These are phyloP conservation scores for Sebastes steindachneri DNA, from an alignment of 2,797 vertebrate genomes.

Conservation along the genomic window DNA sequence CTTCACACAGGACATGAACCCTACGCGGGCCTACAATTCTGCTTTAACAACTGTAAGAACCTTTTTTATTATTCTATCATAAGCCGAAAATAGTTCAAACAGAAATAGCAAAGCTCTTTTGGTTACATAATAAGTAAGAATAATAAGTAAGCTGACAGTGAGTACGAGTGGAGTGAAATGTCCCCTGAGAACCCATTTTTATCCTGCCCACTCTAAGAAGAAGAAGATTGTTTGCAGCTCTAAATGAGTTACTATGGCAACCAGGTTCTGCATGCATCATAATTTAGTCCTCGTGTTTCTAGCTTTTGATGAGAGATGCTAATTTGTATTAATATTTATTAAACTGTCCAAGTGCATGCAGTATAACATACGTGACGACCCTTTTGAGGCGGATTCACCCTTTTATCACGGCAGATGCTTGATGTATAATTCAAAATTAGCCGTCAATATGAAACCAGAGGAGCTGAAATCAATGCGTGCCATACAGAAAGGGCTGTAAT, in stretches of 20 bases:
- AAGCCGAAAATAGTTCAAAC: not conserved
- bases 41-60: not conserved
- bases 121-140: not conserved
- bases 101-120: not conserved
- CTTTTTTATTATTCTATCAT: not conserved
- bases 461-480: not conserved
- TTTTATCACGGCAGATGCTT: not conserved
- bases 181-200: conserved; percentile 1
- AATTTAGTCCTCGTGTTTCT: not conserved
- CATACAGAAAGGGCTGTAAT: not conserved
- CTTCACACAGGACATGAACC: not conserved
- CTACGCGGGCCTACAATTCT: not conserved
- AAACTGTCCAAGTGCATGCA: not conserved
- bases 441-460: not conserved
- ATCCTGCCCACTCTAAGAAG: not conserved
- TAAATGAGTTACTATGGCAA: not conserved
- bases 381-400: not conserved
- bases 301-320: not conserved
- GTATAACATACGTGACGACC: not conserved
- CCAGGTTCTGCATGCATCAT: not conserved
- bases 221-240: not conserved
- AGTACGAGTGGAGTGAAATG: not conserved
- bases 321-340: not conserved
- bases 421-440: conserved; percentile 3
- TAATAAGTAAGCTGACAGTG: not conserved